Conservation (phyloP, 2,888 invertebrate genomes). For the Heteromyza rotundicornis region DNA sequence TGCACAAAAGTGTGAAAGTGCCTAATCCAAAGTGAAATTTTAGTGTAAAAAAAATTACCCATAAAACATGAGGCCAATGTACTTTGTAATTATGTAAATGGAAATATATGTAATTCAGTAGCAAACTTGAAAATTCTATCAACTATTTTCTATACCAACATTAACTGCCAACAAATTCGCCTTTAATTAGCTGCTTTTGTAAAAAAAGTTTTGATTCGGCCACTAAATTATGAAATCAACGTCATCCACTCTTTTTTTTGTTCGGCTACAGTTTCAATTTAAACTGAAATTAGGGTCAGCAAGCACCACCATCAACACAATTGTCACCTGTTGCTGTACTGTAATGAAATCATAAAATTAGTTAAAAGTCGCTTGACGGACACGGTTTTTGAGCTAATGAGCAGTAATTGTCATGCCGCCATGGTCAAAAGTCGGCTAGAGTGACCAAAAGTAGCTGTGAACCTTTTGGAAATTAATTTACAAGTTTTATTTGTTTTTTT, state of each 20-base stretch:
- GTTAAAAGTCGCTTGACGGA: neutral
- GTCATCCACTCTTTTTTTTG: too few relatives aligned
- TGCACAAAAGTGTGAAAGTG: constrained; percentile 36
- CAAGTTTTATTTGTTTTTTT: too few relatives aligned
- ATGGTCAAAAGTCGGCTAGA: neutral
- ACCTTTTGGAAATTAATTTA: too few relatives aligned
- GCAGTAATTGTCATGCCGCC: constrained; percentile 20
- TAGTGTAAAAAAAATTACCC: neutral
- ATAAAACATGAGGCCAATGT: too few relatives aligned
- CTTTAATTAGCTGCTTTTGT: neutral
- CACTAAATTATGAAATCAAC: too few relatives aligned
- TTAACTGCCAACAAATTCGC: neutral
- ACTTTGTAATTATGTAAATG: too few relatives aligned
- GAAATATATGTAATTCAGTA: too few relatives aligned
- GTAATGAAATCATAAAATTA: constrained; percentile 9
- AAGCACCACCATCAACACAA: neutral
- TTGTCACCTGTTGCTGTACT: too few relatives aligned
- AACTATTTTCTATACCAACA: too few relatives aligned
- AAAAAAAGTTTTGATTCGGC: neutral
- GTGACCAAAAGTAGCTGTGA: neutral
- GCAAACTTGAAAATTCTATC: too few relatives aligned
- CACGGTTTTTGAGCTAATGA: constrained; percentile 21
- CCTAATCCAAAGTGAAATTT: constrained; percentile 8
- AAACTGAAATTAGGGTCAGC: neutral
- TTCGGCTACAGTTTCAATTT: too few relatives aligned